Evolutionary conservation across 92 coral and sea anemone species (phyloP), one percentile per base, ranked within the genome.

Genomic region (Muricea muricata): DNA sequence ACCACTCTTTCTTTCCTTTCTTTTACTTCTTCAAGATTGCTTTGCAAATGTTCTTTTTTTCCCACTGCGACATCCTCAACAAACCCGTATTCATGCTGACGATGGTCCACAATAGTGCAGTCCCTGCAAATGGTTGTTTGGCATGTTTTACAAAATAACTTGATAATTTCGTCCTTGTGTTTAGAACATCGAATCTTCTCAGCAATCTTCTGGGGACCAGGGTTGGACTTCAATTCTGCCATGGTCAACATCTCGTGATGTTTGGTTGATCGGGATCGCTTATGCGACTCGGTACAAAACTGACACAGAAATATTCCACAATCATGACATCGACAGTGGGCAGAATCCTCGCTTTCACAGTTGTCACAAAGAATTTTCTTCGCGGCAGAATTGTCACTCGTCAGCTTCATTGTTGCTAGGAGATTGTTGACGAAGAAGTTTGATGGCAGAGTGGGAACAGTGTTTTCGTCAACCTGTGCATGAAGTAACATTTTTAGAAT

Each of bases 361-460:
- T 25, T 84, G 14, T 91, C 94, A 89, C 94, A 91, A 60, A 50
- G 41, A n/a, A 87, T 15, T 1, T 26, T 48, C 24, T 48, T 78
- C 7, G 60, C 34, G 29, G 58, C 54, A 25, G 80, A 20, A 14
- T 61, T 54, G 28, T 65, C 84, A 26, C 45, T 58, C 56, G 66
- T 75, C 48, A 87, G 40, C 15, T 78, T 65, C 17, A 83, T 71
- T 10, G 85, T 69, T 34, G 86, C 81, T 52, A 90, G 75, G 47
- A 86, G 70, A 74, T 87, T 92, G 77, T 86, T 92, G 66, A 86
- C 83, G 87, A 92, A 92, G 85, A 90, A 89, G 76, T 92, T 92
- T 33, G 90, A 73, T 26, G 88, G 90, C 46, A 92, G 88, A 32
- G 55, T 34, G 37, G 24, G 87, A 45, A 45, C 15, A 5, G 50